Percentiles rank a stretch among this genome's conserved stretches.
phyloP scores from a whole-genome alignment of 1,140 invertebrate species.

The Pseudachorutes palmiensis region DNA sequence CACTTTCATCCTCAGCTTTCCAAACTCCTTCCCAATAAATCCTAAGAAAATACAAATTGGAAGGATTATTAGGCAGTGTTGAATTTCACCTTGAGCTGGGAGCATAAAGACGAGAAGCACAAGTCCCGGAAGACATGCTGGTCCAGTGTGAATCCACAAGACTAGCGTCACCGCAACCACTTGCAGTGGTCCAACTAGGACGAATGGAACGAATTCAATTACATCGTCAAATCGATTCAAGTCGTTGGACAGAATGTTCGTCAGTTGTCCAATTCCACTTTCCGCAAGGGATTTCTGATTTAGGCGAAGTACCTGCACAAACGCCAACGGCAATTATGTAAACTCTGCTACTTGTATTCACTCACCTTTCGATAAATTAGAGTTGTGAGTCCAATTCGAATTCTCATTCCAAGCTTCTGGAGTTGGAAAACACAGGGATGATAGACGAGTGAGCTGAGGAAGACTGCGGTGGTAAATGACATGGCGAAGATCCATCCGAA shows the following conservation, averaged over 20 bases:
- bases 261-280: slow-evolving; percentile 53
- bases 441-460: slow-evolving; percentile 46
- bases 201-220: slow-evolving; percentile 43
- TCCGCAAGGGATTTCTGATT: slow-evolving; percentile 44
- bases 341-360: slow-evolving; percentile 7
- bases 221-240: slow-evolving; percentile 46
- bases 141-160: slow-evolving; percentile 46
- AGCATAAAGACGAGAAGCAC: slow-evolving; percentile 47
- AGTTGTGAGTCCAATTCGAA: slow-evolving; percentile 49
- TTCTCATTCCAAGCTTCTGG: slow-evolving; percentile 47
- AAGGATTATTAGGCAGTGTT: background rate
- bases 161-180: slow-evolving; percentile 44
- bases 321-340: background rate
- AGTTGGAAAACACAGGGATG: slow-evolving; percentile 53
- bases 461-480: slow-evolving; percentile 43
- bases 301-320: slow-evolving; percentile 31
- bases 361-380: slow-evolving; percentile 52
- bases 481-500: slow-evolving; percentile 39
- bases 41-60: slow-evolving; percentile 34
- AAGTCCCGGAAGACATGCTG: slow-evolving; percentile 46
- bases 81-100: slow-evolving; percentile 45
- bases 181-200: slow-evolving; percentile 49
- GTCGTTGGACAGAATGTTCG: slow-evolving; percentile 54
- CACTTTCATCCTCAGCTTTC: slow-evolving; percentile 41
- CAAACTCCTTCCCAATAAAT: slow-evolving; percentile 44